Evolutionary conservation across 2,113 vertebrate genomes (phyloP), one percentile per base, ranked within the genome.

Genomic region (Ramphastos sulfuratus): DNA sequence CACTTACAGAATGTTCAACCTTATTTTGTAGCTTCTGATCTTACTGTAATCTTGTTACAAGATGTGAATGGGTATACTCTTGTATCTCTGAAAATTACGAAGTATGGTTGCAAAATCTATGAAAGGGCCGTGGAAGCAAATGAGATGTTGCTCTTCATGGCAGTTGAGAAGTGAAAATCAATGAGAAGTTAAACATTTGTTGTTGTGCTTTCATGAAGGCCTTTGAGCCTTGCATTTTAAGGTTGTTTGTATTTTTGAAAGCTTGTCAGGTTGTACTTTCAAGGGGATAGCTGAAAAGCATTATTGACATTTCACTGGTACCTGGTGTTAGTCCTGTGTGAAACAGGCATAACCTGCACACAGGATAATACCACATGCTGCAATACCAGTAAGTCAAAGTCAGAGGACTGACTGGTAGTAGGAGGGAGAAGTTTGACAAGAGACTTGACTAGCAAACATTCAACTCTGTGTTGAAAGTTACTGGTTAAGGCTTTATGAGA

Each of bases 21-120:
- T 92, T 96, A 85, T 46, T 90, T 69, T 69, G 59, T 78, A 66
- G 31, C 23, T 89, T 93, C 85, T 77, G 54, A 87, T 96, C 94
- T 95, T 90, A 71, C n/a, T 94, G 60, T 90, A 84, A 85, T 93
- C 77, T 69, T 74, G 31, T 78, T 92, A 72, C 72, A 94, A 1
- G 71, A 69, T 73, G n/a, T 71, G 70, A 69, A 35, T 84, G 56
- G 18, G 4, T 70, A 37, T 82, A 35, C 12, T 69, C 7, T 74
- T 82, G 2, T n/a, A 65, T 87, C 48, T 69, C 66, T 69, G 67
- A 73, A 77, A 74, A 69, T 31, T 65, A 46, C 37, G 20, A 73
- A 82, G 54, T 83, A 39, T 37, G 31, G 19, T 64, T 88, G 67
- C 37, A 91, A 63, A 86, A 78, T 30, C 9, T 4, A 8, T 52